A percentile compares a stretch with the other conserved stretches of the same genome.
Evolutionary conservation across 2,888 invertebrate species (phyloP).

Genomic region (Stenolophus ochropezus): DNA sequence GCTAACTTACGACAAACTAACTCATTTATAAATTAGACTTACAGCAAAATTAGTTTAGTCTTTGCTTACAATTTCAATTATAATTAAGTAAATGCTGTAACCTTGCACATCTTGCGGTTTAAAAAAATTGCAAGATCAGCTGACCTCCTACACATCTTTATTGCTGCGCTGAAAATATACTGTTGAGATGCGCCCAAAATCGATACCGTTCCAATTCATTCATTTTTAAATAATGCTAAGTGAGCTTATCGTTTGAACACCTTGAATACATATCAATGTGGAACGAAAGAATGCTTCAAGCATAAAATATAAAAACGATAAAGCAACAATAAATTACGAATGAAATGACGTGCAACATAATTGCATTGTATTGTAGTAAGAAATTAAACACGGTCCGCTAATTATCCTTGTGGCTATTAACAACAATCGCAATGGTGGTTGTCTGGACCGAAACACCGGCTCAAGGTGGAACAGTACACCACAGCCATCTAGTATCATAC

Average conservation of each 20-base stretch:
- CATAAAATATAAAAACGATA: background rate
- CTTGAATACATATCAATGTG: background rate
- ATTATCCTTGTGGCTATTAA: background rate
- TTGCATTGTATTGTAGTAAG: background rate
- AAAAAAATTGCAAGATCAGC: background rate
- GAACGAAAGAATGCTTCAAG: background rate
- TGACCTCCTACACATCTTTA: background rate
- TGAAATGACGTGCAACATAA: background rate
- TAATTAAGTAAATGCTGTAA: background rate
- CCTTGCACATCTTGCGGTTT: background rate
- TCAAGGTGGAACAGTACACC: background rate
- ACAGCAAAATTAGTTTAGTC: too few relatives aligned
- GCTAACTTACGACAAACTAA: too few relatives aligned
- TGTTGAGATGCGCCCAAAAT: background rate
- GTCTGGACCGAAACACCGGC: too few relatives aligned
- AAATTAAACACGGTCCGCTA: background rate
- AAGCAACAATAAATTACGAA: background rate
- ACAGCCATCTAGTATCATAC: background rate
- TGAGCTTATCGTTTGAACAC: background rate
- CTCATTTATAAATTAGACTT: too few relatives aligned
- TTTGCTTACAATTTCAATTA: too few relatives aligned
- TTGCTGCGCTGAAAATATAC: constrained; percentile 15
- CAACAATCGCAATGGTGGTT: constrained; percentile 5
- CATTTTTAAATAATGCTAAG: background rate
- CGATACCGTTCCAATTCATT: background rate